A percentile compares a stretch with the other conserved stretches of the same genome.
phyloP scores from a whole-genome alignment of 2,113 vertebrate genomes.

The Peucedramus taeniatus region DNA sequence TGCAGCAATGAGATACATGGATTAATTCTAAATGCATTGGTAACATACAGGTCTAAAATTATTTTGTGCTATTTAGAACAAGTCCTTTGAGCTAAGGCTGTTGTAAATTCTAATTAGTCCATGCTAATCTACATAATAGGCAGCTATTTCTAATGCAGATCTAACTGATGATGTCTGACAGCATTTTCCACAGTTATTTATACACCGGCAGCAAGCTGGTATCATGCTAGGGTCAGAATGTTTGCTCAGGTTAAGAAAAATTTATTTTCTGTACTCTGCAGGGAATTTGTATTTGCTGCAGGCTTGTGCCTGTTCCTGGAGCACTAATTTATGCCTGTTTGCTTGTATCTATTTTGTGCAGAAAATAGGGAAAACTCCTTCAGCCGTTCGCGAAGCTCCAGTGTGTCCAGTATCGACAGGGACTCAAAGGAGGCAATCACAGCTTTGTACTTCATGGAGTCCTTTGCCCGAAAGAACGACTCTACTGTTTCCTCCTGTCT shows the following conservation, averaged over 20 bases:
- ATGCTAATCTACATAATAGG: slow-evolving; percentile 54
- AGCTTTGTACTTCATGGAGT: slow-evolving; percentile 90
- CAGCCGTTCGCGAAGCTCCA: slow-evolving; percentile 96
- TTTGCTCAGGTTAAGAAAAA: background rate
- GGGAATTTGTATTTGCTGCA: background rate
- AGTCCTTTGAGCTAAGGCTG: slow-evolving; percentile 50
- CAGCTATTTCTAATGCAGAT: slow-evolving; percentile 50
- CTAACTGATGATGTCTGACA: slow-evolving; percentile 45
- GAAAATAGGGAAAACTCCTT: slow-evolving; percentile 95
- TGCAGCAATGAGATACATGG: background rate
- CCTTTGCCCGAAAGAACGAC: slow-evolving; percentile 87
- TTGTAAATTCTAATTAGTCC: slow-evolving; percentile 57
- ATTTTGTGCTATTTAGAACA: slow-evolving; percentile 50
- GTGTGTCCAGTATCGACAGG: slow-evolving; percentile 95
- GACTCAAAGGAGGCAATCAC: slow-evolving; percentile 95
- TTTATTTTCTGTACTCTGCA: background rate
- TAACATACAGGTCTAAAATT: slow-evolving; percentile 41
- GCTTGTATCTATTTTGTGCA: slow-evolving; percentile 51
- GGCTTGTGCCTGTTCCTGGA: background rate
- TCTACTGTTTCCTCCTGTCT: slow-evolving; percentile 83
- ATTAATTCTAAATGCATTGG: slow-evolving; percentile 45
- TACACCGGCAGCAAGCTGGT: background rate
- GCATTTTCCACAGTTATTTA: slow-evolving; percentile 4
- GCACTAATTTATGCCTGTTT: background rate
- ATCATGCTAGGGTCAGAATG: background rate